Evolutionary conservation across 2,888 invertebrate species (phyloP).

Genomic region (Glyphotaelius pellucidus): DNA sequence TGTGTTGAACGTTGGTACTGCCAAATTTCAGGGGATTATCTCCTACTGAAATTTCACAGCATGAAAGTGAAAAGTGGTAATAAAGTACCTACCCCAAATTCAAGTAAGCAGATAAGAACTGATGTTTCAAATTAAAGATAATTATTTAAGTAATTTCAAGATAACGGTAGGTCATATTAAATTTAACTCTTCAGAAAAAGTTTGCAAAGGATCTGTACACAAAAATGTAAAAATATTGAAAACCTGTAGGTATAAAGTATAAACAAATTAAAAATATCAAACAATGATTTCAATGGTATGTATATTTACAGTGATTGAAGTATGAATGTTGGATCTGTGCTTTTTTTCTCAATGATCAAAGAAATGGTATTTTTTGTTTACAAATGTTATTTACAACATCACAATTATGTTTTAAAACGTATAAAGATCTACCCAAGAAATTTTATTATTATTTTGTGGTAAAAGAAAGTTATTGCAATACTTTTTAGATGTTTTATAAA

Average conservation of each 20-base stretch:
- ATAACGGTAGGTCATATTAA: background rate
- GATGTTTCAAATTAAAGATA: background rate
- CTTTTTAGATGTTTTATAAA: background rate
- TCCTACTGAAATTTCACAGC: background rate
- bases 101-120: too few relatives aligned
- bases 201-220: background rate
- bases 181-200: background rate
- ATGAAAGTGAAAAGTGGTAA: background rate
- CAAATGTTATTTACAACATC: conserved; percentile 35
- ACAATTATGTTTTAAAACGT: background rate
- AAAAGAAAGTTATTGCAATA: background rate
- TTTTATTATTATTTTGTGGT: background rate
- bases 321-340: conserved; percentile 38
- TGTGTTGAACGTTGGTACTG: background rate
- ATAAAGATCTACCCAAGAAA: background rate
- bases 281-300: background rate
- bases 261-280: background rate
- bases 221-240: background rate
- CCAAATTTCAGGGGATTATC: background rate
- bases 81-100: background rate
- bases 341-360: conserved; percentile 43
- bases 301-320: conserved; percentile 17
- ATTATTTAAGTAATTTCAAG: background rate
- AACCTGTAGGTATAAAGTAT: background rate
- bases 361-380: background rate